A percentile compares a stretch with the other conserved stretches of the same genome.
Evolutionary conservation across 2,113 vertebrate species (phyloP).

Genomic region (Psittacula cyanocephala): DNA sequence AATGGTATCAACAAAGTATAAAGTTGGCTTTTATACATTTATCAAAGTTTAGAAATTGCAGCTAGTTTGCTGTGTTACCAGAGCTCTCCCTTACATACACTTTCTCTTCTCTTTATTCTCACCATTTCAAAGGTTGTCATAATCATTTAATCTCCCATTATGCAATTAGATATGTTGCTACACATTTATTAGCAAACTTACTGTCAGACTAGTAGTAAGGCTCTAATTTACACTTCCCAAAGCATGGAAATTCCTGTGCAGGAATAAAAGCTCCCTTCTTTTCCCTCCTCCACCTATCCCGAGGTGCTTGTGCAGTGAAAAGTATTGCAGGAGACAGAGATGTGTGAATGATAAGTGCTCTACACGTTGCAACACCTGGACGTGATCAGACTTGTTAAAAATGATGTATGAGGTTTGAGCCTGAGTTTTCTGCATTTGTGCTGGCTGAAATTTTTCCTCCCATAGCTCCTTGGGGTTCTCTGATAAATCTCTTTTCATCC

Average conservation of each 20-base stretch:
- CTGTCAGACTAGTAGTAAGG: constrained; percentile 49
- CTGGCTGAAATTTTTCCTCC: not conserved
- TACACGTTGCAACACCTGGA: not conserved
- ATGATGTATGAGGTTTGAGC: not conserved
- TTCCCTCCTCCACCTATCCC: constrained; percentile 24
- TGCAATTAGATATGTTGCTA: constrained; percentile 52
- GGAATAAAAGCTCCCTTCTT: constrained; percentile 28
- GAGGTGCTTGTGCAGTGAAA: not conserved
- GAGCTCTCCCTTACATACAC: not conserved
- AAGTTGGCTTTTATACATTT: not conserved
- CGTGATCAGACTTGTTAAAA: not conserved
- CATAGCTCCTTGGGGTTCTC: not conserved
- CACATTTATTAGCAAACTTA: constrained; percentile 50
- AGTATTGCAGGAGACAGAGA: constrained; percentile 1
- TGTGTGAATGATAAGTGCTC: not conserved
- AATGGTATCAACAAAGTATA: not conserved
- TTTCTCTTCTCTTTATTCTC: constrained; percentile 4
- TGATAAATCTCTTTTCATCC: not conserved
- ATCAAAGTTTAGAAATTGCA: not conserved
- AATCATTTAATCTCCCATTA: constrained; percentile 10
- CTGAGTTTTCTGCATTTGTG: not conserved
- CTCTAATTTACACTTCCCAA: constrained; percentile 65
- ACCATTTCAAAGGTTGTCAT: not conserved
- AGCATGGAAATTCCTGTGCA: constrained; percentile 42
- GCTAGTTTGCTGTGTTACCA: not conserved